Evolutionary conservation across 2,888 invertebrate species (phyloP).

Genomic region (Thymelicus acteon): DNA sequence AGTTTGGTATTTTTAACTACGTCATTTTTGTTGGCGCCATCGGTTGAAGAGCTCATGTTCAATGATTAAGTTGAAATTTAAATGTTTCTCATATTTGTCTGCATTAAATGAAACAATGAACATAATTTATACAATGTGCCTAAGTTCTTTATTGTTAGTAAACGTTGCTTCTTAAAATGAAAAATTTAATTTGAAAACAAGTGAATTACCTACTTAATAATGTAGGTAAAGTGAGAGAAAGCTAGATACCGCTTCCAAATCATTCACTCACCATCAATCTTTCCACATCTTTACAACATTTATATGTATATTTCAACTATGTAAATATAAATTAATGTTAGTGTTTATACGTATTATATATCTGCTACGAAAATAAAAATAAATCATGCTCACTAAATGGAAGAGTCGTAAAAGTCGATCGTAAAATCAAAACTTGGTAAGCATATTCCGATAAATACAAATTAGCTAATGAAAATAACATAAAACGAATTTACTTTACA

Average conservation of each 20-base stretch:
- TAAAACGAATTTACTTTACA: conserved; percentile 49
- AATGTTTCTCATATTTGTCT: too few relatives aligned
- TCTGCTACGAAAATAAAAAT: conserved; percentile 36
- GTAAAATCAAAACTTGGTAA: conserved; percentile 43
- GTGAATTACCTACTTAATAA: too few relatives aligned
- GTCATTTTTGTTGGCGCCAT: background rate
- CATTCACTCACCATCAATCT: background rate
- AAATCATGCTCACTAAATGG: conserved; percentile 34
- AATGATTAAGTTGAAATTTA: too few relatives aligned
- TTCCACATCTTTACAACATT: background rate
- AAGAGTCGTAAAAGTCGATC: conserved; percentile 39
- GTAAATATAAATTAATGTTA: background rate
- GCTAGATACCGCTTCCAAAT: too few relatives aligned
- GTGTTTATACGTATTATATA: background rate
- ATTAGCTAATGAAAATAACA: conserved; percentile 41
- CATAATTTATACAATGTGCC: too few relatives aligned
- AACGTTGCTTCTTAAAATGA: too few relatives aligned
- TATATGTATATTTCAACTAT: background rate
- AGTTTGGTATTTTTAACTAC: background rate
- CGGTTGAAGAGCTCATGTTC: too few relatives aligned
- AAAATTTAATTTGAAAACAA: too few relatives aligned
- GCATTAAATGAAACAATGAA: too few relatives aligned
- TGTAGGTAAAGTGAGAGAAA: too few relatives aligned
- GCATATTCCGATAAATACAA: conserved; percentile 41
- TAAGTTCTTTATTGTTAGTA: too few relatives aligned